These are phyloP conservation scores for Odocoileus hemionus DNA, from an alignment of 2,113 vertebrate species.

Conservation along the genomic window DNA sequence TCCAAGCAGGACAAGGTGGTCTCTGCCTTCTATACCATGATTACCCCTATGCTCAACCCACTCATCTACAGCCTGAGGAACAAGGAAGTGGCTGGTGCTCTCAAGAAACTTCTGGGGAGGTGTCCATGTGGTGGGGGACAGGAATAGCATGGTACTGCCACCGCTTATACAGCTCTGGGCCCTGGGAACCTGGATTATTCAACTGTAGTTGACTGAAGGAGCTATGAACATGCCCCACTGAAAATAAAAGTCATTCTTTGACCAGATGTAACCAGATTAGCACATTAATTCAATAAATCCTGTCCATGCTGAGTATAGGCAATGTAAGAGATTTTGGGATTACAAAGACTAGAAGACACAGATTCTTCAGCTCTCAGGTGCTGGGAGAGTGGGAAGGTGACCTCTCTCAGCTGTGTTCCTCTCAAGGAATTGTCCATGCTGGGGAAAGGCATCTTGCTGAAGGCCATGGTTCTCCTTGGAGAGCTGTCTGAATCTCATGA, in stretches of 20 bases:
- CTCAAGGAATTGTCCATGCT: background rate
- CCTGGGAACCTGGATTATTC: background rate
- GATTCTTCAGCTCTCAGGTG: background rate
- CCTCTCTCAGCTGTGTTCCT: background rate
- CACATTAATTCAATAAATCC: background rate
- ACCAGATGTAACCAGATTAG: background rate
- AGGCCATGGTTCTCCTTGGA: background rate
- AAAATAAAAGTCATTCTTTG: background rate
- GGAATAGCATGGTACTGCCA: background rate
- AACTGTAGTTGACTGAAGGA: background rate
- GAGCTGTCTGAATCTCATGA: background rate
- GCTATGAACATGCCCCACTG: background rate
- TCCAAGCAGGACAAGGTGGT: conserved; percentile 68
- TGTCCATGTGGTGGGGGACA: background rate
- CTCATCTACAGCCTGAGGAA: conserved; percentile 37
- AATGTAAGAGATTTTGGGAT: background rate
- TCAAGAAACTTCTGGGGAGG: conserved; percentile 50
- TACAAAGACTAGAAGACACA: background rate
- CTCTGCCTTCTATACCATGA: conserved; percentile 68
- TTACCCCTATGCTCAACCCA: conserved; percentile 68
- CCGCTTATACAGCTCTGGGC: background rate
- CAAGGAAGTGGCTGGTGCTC: conserved; percentile 57
- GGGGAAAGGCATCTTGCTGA: background rate
- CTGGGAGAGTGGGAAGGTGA: background rate
- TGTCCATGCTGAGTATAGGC: background rate